phyloP scores from a whole-genome alignment of 2,888 invertebrate species.

The Gastrophysa polygoni region DNA sequence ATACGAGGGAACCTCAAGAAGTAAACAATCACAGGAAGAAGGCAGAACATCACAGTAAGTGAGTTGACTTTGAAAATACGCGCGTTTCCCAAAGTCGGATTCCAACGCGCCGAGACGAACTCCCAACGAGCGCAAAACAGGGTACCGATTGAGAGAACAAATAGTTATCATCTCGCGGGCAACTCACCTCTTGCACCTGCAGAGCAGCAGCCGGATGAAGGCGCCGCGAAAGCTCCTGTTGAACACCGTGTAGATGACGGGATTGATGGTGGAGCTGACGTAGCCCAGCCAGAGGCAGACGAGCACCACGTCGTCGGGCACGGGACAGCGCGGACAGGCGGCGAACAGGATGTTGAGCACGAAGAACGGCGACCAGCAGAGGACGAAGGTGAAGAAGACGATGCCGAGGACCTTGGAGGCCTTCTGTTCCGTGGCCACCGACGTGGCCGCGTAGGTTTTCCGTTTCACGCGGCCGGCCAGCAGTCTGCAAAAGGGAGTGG shows the following conservation, averaged over 20 bases:
- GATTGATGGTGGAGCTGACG: constrained; percentile 91
- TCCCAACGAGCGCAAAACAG: too few species aligned
- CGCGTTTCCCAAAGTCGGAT: too few species aligned
- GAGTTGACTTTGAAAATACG: too few species aligned
- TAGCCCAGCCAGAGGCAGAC: constrained; percentile 92
- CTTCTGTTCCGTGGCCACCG: constrained; percentile 91
- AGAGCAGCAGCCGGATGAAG: constrained; percentile 76
- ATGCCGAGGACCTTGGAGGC: constrained; percentile 91
- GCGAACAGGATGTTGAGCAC: constrained; percentile 86
- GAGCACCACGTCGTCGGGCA: constrained; percentile 77
- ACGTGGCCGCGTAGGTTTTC: constrained; percentile 75
- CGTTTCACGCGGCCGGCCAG: constrained; percentile 73
- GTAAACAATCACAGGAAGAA: too few species aligned
- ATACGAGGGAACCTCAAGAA: too few species aligned
- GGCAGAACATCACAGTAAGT: too few species aligned
- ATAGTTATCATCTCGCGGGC: too few species aligned
- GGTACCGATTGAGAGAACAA: too few species aligned
- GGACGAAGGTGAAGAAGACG: constrained; percentile 90
- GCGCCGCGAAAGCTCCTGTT: constrained; percentile 88
- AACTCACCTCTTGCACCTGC: constrained; percentile 75
- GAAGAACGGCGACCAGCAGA: constrained; percentile 95
- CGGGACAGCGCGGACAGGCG: constrained; percentile 78
- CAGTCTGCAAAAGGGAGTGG: constrained; percentile 63
- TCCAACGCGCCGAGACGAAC: too few species aligned
- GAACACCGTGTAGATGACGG: constrained; percentile 92